Evolutionary conservation across 2,797 vertebrate species (phyloP), one percentile per base, ranked within the genome.

Genomic region (Leucoraja ocellata): DNA sequence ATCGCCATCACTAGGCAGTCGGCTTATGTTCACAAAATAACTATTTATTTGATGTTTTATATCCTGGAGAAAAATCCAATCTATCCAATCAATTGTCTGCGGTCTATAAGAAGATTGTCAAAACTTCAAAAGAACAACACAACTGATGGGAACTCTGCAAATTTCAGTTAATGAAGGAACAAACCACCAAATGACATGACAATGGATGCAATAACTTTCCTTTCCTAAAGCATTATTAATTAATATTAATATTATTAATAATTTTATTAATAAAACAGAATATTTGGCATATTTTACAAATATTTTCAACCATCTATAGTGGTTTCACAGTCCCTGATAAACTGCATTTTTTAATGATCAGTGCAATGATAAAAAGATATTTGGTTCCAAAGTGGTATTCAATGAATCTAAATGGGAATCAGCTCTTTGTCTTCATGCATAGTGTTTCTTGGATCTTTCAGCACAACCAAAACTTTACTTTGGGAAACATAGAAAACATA

Each of bases 1-100:
- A 54, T 16, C 28, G 68, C 68, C 71, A 65, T 73, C 88, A 28
- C 36, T 92, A 71, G 25, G 71, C 28, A n/a, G 11, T 39, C 76
- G 36, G 13, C 23, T 14, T 92, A 92, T n/a, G 36, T 73, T 91
- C 68, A 28, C 4, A 74, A 23, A 54, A 92, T 16, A 92, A 25
- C 71, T 92, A 54, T 76, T 92, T 92, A 92, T 76, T 74, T 76
- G 25, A 92, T 14, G 36, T 76, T 25, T 76, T 71, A 76, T 92
- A 92, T 76, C 81, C 81, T 84, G 54, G 81, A 61, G 81, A 61
- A 28, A 84, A 84, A 63, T 63, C 81, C 23, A 58, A 58, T 84
- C 46, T 25, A 83, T 58, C 80, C 39, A 21, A 54, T 83, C 18
- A 8, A 61, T 84, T 84, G 54, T 63, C 81, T 58, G 54, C 21